Conservation (phyloP, 2,888 invertebrate genomes). For the Caenorhabditis japonica region DNA sequence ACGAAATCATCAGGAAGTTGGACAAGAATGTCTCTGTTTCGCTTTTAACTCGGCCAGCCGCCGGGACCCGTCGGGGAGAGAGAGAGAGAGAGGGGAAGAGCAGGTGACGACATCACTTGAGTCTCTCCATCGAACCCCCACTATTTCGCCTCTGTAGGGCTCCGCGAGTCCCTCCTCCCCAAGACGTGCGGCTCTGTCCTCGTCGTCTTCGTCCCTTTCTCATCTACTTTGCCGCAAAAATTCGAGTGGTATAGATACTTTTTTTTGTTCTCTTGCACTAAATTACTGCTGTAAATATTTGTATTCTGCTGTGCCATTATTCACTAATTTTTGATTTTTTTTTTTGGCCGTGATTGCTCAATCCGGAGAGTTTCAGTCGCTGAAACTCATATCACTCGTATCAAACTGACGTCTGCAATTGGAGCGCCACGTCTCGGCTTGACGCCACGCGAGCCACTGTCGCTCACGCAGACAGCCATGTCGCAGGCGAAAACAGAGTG, state of each 20-base stretch:
- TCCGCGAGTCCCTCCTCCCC: neutral
- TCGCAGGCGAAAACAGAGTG: slow-evolving; percentile 53
- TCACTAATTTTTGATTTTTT: neutral
- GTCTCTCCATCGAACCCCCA: too few species aligned
- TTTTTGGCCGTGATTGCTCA: slow-evolving; percentile 1
- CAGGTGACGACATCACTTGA: too few species aligned
- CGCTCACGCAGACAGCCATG: slow-evolving; percentile 39
- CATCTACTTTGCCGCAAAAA: too few species aligned
- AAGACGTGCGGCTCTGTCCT: neutral
- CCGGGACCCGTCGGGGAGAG: too few species aligned
- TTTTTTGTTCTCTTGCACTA: slow-evolving; percentile 85
- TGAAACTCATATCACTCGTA: slow-evolving; percentile 30
- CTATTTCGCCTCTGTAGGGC: too few species aligned
- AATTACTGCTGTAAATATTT: neutral
- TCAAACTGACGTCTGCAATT: slow-evolving; percentile 55
- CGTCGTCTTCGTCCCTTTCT: slow-evolving; percentile 16
- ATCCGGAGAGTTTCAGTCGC: slow-evolving; percentile 43
- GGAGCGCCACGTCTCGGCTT: slow-evolving; percentile 55
- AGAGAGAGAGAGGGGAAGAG: too few species aligned
- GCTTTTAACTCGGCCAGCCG: too few species aligned
- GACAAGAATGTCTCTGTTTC: too few species aligned
- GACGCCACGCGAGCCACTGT: slow-evolving; percentile 46
- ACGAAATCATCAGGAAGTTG: too few species aligned
- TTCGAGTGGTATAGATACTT: neutral
- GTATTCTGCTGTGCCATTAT: neutral